phyloP scores from a whole-genome alignment of 2,797 vertebrate genomes.

The Helostoma temminkii region DNA sequence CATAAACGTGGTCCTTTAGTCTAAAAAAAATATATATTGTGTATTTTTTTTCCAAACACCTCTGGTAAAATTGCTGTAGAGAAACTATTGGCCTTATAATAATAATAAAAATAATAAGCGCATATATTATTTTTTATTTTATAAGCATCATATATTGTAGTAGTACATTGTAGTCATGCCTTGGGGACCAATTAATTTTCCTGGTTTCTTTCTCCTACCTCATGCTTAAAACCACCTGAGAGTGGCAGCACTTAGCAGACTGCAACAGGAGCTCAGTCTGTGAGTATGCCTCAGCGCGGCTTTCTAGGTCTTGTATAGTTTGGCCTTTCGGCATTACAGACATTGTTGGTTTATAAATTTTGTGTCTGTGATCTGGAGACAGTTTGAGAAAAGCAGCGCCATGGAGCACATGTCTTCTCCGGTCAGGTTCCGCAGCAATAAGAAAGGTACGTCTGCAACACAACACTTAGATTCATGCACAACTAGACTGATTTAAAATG shows the following conservation, averaged over 20 bases:
- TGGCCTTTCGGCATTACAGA: neutral
- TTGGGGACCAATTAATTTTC: too few species aligned
- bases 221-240: slow-evolving; percentile 13
- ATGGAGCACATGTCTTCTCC: slow-evolving; percentile 82
- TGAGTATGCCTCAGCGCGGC: neutral
- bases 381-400: slow-evolving; percentile 15
- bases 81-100: too few species aligned
- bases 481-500: too few species aligned
- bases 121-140: too few species aligned
- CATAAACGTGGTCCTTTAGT: too few species aligned
- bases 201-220: too few species aligned
- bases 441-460: slow-evolving; percentile 62
- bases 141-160: too few species aligned
- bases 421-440: slow-evolving; percentile 69
- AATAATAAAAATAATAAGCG: too few species aligned
- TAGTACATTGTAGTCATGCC: too few species aligned
- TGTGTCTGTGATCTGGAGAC: slow-evolving; percentile 7
- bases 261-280: slow-evolving; percentile 5
- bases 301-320: neutral
- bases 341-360: neutral
- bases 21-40: too few species aligned
- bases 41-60: too few species aligned
- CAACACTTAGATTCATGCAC: neutral
- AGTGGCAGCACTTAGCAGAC: neutral
- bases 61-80: too few species aligned